phyloP scores from a whole-genome alignment of 2,888 invertebrate species.

The Brachypterus glaber region DNA sequence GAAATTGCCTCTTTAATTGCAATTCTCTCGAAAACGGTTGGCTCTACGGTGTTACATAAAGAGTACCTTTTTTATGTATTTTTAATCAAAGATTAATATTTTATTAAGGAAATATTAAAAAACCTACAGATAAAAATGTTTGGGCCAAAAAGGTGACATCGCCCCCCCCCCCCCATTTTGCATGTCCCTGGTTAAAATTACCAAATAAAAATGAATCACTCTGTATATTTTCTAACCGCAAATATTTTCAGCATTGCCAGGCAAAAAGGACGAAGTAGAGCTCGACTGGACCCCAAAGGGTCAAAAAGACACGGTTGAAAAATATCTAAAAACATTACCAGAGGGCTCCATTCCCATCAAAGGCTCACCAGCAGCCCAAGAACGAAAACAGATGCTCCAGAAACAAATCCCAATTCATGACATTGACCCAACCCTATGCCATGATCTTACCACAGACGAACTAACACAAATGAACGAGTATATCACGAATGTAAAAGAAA shows the following conservation, averaged over 20 bases:
- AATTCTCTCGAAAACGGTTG: too few species aligned
- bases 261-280: conserved; percentile 37
- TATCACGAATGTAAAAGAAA: conserved; percentile 36
- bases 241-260: conserved; percentile 33
- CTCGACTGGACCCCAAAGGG: conserved; percentile 41
- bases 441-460: conserved; percentile 43
- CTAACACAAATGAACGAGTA: conserved; percentile 39
- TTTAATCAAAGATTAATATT: too few species aligned
- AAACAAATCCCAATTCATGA: conserved; percentile 81
- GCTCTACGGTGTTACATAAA: too few species aligned
- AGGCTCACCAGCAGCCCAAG: conserved; percentile 69
- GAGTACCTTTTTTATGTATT: too few species aligned
- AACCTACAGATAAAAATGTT: too few species aligned
- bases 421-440: conserved; percentile 55
- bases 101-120: too few species aligned
- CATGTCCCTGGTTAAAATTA: too few species aligned
- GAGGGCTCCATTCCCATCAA: conserved; percentile 66
- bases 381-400: conserved; percentile 70
- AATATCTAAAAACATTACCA: conserved; percentile 49
- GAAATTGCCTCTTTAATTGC: too few species aligned
- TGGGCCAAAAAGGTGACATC: too few species aligned
- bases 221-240: too few species aligned
- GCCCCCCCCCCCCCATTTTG: too few species aligned
- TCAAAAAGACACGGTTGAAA: conserved; percentile 36
- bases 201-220: too few species aligned